phyloP scores from a whole-genome alignment of 2,113 vertebrate species.

The Plotosus lineatus region DNA sequence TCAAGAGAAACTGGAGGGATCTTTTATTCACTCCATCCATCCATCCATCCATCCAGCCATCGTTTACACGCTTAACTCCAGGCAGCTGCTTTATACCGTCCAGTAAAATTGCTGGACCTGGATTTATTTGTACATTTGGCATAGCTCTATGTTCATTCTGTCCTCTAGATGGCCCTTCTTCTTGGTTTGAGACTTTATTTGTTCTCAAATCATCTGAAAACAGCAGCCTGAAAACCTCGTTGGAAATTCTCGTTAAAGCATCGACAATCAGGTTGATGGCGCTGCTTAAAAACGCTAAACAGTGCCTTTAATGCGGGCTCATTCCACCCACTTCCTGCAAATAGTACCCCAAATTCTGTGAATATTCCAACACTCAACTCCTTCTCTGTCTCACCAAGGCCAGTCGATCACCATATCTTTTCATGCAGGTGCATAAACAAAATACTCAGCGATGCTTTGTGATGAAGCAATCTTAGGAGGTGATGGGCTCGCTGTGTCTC shows the following conservation, averaged over 20 bases:
- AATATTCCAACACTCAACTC: too few relatives aligned
- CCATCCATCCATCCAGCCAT: constrained; percentile 59
- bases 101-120: constrained; percentile 42
- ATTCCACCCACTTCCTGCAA: too few relatives aligned
- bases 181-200: constrained; percentile 55
- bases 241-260: constrained; percentile 63
- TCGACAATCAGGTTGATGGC: constrained; percentile 59
- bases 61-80: constrained; percentile 38
- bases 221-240: constrained; percentile 55
- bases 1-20: too few relatives aligned
- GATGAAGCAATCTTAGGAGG: too few relatives aligned
- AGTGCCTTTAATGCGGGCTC: too few relatives aligned
- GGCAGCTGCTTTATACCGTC: constrained; percentile 43
- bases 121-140: neutral
- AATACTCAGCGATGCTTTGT: too few relatives aligned
- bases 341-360: too few relatives aligned
- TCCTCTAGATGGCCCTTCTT: neutral
- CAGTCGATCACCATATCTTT: too few relatives aligned
- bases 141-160: neutral
- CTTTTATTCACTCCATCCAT: constrained; percentile 53
- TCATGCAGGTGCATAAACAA: too few relatives aligned
- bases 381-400: too few relatives aligned
- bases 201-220: constrained; percentile 27
- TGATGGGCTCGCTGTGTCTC: too few relatives aligned
- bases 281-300: constrained; percentile 62